These are phyloP conservation scores for Platerodrilus igneus DNA, from an alignment of 2,888 invertebrate species.

Conservation along the genomic window DNA sequence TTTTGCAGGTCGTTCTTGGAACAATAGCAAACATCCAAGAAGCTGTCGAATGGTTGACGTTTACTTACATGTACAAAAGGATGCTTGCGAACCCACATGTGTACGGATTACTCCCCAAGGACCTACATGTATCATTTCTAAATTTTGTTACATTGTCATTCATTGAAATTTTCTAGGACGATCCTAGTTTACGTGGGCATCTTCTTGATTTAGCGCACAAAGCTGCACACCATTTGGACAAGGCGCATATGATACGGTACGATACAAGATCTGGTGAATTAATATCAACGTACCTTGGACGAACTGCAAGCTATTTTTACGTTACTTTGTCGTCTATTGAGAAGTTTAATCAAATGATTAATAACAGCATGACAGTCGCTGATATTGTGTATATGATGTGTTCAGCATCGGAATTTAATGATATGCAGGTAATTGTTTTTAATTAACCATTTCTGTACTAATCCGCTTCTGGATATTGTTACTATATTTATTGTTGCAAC, in stretches of 20 bases:
- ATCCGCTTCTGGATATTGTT: no score
- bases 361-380: conserved; percentile 76
- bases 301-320: conserved; percentile 97
- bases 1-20: conserved; percentile 76
- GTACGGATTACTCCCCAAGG: conserved; percentile 56
- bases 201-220: conserved; percentile 71
- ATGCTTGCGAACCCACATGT: conserved; percentile 86
- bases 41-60: conserved; percentile 96
- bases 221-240: conserved; percentile 83
- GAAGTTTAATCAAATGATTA: conserved; percentile 79
- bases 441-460: conserved; percentile 4
- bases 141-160: conserved; percentile 6
- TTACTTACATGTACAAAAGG: conserved; percentile 92
- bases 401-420: conserved; percentile 90
- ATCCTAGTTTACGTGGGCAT: conserved; percentile 73
- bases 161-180: conserved; percentile 50
- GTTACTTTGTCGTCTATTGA: conserved; percentile 95
- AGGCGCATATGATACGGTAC: conserved; percentile 90
- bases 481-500: conserved; percentile 6
- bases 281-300: conserved; percentile 79
- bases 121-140: conserved; percentile 2
- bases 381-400: conserved; percentile 89
- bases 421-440: conserved; percentile 61
- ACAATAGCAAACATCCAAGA: conserved; percentile 94
- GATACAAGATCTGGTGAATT: conserved; percentile 80